Conservation (phyloP, 2,797 vertebrate genomes). For the Balearica regulorum region DNA sequence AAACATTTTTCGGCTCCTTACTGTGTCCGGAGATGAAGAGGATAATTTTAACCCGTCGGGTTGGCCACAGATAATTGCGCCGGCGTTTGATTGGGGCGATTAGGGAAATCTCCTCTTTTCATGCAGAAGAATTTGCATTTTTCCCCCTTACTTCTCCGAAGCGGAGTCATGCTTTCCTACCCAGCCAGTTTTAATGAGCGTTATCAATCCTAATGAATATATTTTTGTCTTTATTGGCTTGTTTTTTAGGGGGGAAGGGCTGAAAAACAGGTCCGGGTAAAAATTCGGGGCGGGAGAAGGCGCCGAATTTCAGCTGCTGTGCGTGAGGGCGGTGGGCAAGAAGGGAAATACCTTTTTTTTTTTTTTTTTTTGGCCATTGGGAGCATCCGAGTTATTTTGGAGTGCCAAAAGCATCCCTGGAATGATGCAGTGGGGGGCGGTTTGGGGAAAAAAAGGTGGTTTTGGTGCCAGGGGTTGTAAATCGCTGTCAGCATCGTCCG, state of each 20-base stretch:
- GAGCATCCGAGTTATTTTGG: neutral
- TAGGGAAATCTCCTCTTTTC: conserved; percentile 74
- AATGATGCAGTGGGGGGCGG: neutral
- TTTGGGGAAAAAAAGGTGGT: neutral
- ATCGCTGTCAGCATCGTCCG: neutral
- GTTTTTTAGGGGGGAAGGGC: conserved; percentile 50
- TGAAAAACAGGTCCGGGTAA: conserved; percentile 52
- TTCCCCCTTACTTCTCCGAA: conserved; percentile 61
- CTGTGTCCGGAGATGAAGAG: conserved; percentile 76
- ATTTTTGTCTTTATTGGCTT: conserved; percentile 73
- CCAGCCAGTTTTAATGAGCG: conserved; percentile 73
- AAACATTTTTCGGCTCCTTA: conserved; percentile 75
- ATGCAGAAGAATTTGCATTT: conserved; percentile 77
- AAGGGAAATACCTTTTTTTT: neutral
- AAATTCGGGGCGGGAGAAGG: neutral
- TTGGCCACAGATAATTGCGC: conserved; percentile 78
- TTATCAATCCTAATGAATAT: conserved; percentile 75
- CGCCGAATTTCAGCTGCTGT: neutral
- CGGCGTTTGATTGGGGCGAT: conserved; percentile 78
- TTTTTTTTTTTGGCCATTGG: neutral
- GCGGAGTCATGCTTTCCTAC: conserved; percentile 67
- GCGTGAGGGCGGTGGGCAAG: rapidly evolving
- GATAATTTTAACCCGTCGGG: conserved; percentile 78
- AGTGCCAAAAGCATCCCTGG: neutral
- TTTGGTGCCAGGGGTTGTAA: neutral